Evolutionary conservation across 2,113 vertebrate species (phyloP), one percentile per base, ranked within the genome.

Genomic region (Tragelaphus strepsiceros): DNA sequence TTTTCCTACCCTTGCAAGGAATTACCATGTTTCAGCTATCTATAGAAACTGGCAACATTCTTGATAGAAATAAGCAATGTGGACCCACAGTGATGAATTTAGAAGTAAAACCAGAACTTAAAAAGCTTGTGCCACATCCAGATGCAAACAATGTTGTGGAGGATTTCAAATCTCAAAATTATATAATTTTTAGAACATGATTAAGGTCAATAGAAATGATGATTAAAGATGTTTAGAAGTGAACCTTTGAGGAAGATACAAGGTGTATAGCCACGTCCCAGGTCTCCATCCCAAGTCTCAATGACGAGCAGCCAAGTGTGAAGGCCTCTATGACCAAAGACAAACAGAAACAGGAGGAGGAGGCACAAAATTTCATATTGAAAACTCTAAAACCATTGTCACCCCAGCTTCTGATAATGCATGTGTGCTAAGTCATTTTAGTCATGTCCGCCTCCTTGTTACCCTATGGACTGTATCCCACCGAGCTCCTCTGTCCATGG

Each of bases 401-500:
- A n/a, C 5, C 10, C 11, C 49, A 96, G n/a, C 22, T 80, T 85
- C 53, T 53, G 14, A 21, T 85, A 80, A 95, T 39, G 19, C 67
- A 24, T 39, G n/a, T 22, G 5, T 12, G 19, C 67, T 39, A 71
- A 39, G 9, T 39, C 35, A 74, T 39, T 74, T 74, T 35, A 35
- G n/a, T 22, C 11, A 1, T 3, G 10, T 22, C n/a, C 2, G 0
- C 12, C 67, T 71, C 67, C 22, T 71, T 35, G 67, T 39, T 22
- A 39, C n/a, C 67, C 67, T 39, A 0, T 22, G 67, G 67, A 39
- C 67, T 22, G 19, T 71, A 39, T 35, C 67, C 67, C 67, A 39
- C 67, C 0, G 0, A 22, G n/a, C n/a, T 74, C n/a, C 67, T 22
- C n/a, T 39, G n/a, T 12, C n/a, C n/a, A 22, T 22, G n/a, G n/a